These are phyloP conservation scores for Eustalomyia histrio DNA, from an alignment of 2,888 invertebrate species.

Conservation along the genomic window DNA sequence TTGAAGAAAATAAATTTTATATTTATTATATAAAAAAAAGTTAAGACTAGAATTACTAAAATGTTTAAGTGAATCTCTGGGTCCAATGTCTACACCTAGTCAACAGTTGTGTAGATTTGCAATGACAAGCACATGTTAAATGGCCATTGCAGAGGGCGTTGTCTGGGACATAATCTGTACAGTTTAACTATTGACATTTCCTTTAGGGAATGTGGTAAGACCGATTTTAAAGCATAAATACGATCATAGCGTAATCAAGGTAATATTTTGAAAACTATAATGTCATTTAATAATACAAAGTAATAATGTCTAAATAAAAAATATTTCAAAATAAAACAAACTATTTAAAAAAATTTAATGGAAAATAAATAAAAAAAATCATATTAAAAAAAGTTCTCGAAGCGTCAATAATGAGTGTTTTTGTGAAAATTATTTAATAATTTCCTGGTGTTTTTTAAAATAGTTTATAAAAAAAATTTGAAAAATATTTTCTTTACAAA, in stretches of 20 bases:
- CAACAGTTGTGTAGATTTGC: no score
- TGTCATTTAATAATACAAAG: neutral
- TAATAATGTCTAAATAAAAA: neutral
- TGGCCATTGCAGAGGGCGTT: no score
- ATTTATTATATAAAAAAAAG: no score
- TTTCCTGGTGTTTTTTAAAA: constrained; percentile 43
- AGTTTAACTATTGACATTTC: no score
- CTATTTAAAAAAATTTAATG: neutral
- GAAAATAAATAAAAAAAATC: constrained; percentile 9
- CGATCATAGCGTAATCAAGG: neutral
- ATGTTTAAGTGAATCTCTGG: no score
- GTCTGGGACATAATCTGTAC: no score
- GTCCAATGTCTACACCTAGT: no score
- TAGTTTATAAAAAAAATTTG: neutral
- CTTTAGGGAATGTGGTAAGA: no score
- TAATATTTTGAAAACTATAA: neutral
- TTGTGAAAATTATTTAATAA: constrained; percentile 9
- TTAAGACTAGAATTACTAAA: no score
- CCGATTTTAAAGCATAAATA: neutral
- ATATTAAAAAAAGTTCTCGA: constrained; percentile 54
- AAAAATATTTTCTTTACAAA: neutral
- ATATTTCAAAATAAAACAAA: neutral
- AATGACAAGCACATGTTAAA: no score
- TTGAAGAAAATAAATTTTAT: no score
- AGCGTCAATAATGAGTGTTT: constrained; percentile 67